Percentiles rank a stretch among this genome's conserved stretches.
These are phyloP conservation scores for Allacma fusca DNA, from an alignment of 2,888 invertebrate genomes.

Conservation along the genomic window DNA sequence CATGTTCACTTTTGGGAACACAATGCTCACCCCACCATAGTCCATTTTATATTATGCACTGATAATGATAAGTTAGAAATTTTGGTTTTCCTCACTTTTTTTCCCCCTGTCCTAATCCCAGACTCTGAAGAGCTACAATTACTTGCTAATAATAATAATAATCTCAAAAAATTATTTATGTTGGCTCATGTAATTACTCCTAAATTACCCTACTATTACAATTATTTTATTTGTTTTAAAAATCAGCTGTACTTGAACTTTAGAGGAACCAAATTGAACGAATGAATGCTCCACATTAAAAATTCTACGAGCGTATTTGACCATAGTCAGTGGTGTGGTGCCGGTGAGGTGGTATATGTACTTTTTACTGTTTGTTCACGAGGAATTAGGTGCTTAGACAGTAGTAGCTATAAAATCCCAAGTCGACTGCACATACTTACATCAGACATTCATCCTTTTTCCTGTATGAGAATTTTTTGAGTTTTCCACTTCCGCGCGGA, in stretches of 20 bases:
- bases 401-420: not conserved
- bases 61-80: not conserved
- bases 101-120: not conserved
- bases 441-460: not conserved
- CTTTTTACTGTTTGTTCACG: not conserved
- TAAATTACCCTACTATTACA: conserved; percentile 6
- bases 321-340: not conserved
- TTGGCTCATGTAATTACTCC: not conserved
- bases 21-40: not conserved
- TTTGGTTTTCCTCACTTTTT: conserved; percentile 7
- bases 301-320: not conserved
- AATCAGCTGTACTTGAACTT: not conserved
- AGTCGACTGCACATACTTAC: not conserved
- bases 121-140: not conserved
- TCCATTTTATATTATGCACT: not conserved
- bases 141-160: conserved; percentile 13
- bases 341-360: not conserved
- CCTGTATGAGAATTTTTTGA: conserved; percentile 5
- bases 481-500: conserved; percentile 16
- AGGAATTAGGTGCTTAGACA: not conserved
- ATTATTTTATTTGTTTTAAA: conserved; percentile 9
- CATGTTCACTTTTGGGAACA: not conserved
- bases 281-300: conserved; percentile 12
- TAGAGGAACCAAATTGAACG: not conserved
- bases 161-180: not conserved